Evolutionary conservation across 2,888 invertebrate species (phyloP).

Genomic region (Drosophila mettleri): DNA sequence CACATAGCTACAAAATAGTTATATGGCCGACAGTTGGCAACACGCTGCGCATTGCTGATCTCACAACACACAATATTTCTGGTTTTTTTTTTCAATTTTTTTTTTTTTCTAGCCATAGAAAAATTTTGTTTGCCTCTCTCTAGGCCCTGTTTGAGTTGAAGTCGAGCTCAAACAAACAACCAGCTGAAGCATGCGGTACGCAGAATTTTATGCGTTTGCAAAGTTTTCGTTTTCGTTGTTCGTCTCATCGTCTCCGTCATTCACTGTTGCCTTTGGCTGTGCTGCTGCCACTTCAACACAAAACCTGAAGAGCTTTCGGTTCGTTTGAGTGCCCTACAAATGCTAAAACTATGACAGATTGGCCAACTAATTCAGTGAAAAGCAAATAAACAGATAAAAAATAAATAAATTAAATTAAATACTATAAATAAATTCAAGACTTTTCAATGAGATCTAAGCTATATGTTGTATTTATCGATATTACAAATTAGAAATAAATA

Average conservation of each 20-base stretch:
- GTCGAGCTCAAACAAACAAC: conserved; percentile 50
- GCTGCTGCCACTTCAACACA: conserved; percentile 22
- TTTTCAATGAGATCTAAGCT: neutral
- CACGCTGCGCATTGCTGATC: conserved; percentile 72
- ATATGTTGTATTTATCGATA: neutral
- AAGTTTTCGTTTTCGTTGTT: conserved; percentile 67
- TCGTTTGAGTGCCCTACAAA: conserved; percentile 45
- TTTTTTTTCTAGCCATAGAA: conserved; percentile 47
- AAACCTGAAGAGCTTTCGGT: conserved; percentile 34
- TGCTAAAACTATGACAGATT: conserved; percentile 17
- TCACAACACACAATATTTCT: conserved; percentile 67
- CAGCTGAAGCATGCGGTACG: conserved; percentile 40
- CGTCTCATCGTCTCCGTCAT: conserved; percentile 19
- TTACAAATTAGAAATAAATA: neutral
- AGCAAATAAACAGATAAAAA: neutral
- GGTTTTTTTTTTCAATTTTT: conserved; percentile 50
- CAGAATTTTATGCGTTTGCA: conserved; percentile 78
- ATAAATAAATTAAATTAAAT: conserved; percentile 2
- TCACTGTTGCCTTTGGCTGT: conserved; percentile 20
- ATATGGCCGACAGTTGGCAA: conserved; percentile 39
- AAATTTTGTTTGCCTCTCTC: conserved; percentile 37
- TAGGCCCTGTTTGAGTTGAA: conserved; percentile 43
- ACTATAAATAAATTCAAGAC: neutral
- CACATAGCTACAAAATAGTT: conserved; percentile 13
- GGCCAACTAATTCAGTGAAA: conserved; percentile 23